Evolutionary conservation across 2,888 invertebrate species (phyloP).

Genomic region (Pantelozetes paolii): DNA sequence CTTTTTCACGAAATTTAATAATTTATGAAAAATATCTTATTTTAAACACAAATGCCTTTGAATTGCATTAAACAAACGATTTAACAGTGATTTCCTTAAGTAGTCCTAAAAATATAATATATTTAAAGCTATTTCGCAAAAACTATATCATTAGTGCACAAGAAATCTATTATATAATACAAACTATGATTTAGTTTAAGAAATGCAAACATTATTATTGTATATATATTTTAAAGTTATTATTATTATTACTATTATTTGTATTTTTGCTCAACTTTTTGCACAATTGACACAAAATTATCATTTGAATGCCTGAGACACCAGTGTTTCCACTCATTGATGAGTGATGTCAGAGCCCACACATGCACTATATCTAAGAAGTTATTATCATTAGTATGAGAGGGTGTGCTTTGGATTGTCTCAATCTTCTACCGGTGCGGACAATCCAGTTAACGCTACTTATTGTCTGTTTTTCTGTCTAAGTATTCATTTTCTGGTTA

Average conservation of each 20-base stretch:
- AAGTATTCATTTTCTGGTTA: not conserved
- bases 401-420: conserved; percentile 22
- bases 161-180: conserved; percentile 16
- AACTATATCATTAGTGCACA: conserved; percentile 13
- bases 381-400: conserved; percentile 13
- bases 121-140: too few relatives aligned
- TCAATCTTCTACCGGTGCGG: not conserved
- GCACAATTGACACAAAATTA: conserved; percentile 14
- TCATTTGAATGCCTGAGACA: conserved; percentile 11
- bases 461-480: not conserved
- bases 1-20: too few relatives aligned
- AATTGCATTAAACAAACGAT: too few relatives aligned
- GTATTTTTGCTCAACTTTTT: conserved; percentile 2
- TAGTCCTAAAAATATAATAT: too few relatives aligned
- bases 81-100: too few relatives aligned
- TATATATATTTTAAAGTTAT: not conserved
- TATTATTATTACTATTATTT: conserved; percentile 11
- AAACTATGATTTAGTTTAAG: conserved; percentile 5
- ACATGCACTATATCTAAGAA: not conserved
- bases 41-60: too few relatives aligned
- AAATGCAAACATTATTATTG: not conserved
- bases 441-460: not conserved
- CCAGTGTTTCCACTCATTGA: conserved; percentile 19
- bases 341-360: conserved; percentile 12
- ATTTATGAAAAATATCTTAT: too few relatives aligned